phyloP scores from a whole-genome alignment of 2,888 invertebrate genomes.

The Anoplius nigerrimus region DNA sequence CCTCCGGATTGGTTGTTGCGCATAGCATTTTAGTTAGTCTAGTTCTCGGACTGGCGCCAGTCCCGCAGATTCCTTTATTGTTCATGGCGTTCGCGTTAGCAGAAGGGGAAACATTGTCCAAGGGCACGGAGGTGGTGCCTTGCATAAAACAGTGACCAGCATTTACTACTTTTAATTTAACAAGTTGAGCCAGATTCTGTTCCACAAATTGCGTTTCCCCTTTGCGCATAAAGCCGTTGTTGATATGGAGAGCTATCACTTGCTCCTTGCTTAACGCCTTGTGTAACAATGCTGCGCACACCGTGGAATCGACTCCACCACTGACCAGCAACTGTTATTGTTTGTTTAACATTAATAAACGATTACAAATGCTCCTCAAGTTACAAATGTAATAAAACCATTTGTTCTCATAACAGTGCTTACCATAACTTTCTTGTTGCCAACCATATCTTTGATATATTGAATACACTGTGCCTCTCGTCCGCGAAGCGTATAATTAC shows the following conservation, averaged over 20 bases:
- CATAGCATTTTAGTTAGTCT: slow-evolving; percentile 89
- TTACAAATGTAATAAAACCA: neutral
- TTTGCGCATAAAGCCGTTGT: slow-evolving; percentile 99
- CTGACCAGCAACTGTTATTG: slow-evolving; percentile 88
- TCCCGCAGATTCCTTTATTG: slow-evolving; percentile 67
- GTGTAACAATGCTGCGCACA: slow-evolving; percentile 96
- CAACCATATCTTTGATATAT: slow-evolving; percentile 92
- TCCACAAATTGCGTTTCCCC: slow-evolving; percentile 94
- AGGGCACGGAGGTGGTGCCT: slow-evolving; percentile 89
- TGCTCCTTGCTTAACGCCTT: slow-evolving; percentile 92
- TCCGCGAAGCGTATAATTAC: slow-evolving; percentile 91
- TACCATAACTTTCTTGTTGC: slow-evolving; percentile 94
- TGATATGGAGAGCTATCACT: slow-evolving; percentile 97
- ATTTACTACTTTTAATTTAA: slow-evolving; percentile 86
- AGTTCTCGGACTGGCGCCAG: slow-evolving; percentile 75
- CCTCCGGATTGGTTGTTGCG: slow-evolving; percentile 93
- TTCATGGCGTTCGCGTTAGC: slow-evolving; percentile 71
- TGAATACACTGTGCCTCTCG: slow-evolving; percentile 94
- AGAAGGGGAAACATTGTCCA: slow-evolving; percentile 64
- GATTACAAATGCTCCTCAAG: slow-evolving; percentile 14
- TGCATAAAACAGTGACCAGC: slow-evolving; percentile 85
- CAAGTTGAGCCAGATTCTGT: slow-evolving; percentile 86
- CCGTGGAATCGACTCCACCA: slow-evolving; percentile 99
- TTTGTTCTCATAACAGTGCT: slow-evolving; percentile 70
- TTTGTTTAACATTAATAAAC: slow-evolving; percentile 38